Percentiles rank a stretch among this genome's conserved stretches.
Evolutionary conservation across 2,797 vertebrate species (phyloP).

Genomic region (Pelobates cultripes): DNA sequence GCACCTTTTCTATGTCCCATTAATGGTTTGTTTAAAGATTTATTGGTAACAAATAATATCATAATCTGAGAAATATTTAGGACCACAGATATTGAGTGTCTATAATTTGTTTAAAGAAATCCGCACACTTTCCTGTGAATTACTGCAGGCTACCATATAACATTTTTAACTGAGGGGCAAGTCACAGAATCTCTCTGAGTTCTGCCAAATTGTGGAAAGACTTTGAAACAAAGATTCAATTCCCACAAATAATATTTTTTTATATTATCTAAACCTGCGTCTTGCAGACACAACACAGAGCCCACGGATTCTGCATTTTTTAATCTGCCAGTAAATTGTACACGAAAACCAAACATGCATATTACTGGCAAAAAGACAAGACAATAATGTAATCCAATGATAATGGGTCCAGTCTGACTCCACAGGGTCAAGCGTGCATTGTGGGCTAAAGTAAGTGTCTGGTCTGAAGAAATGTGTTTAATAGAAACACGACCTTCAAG

Average conservation of each 20-base stretch:
- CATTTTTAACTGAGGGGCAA: conserved; percentile 9
- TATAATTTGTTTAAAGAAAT: background rate
- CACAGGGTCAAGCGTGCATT: background rate
- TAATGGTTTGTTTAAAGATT: background rate
- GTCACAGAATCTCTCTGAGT: background rate
- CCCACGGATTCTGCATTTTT: background rate
- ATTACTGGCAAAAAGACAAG: background rate
- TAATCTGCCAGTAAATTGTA: conserved; percentile 8
- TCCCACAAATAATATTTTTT: conserved; percentile 13
- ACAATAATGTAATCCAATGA: background rate
- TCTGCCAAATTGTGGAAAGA: conserved; percentile 1
- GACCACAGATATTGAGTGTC: background rate
- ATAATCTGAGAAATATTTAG: background rate
- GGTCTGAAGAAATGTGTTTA: background rate
- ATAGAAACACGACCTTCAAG: background rate
- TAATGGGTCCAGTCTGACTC: background rate
- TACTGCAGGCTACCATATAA: background rate
- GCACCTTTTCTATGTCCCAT: background rate
- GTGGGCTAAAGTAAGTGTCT: background rate
- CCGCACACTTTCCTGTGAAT: background rate
- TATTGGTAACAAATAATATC: background rate
- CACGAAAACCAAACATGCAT: conserved; percentile 5
- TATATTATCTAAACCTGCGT: conserved; percentile 6
- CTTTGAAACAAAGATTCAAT: conserved; percentile 8
- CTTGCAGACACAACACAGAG: conserved; percentile 1